These are phyloP conservation scores for Gerris lacustris DNA, from an alignment of 2,888 invertebrate genomes.

Conservation along the genomic window DNA sequence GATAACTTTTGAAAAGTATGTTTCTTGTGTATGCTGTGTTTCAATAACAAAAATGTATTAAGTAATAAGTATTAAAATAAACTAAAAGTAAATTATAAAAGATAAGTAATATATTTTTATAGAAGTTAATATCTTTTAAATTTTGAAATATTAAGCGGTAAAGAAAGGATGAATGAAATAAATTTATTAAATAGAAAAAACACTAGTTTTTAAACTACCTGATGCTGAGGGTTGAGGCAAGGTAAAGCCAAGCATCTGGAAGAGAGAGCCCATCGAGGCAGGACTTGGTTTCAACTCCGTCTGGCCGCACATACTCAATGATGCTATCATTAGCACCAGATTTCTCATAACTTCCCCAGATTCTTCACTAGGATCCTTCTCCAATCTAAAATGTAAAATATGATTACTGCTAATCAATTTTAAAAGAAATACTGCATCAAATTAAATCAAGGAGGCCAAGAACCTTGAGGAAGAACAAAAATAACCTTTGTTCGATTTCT, in stretches of 20 bases:
- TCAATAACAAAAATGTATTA: too few relatives aligned
- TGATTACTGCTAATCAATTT: neutral
- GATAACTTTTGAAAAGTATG: too few relatives aligned
- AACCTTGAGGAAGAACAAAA: constrained; percentile 13
- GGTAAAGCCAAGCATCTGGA: constrained; percentile 86
- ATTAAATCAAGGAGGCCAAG: constrained; percentile 36
- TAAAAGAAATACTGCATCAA: constrained; percentile 34
- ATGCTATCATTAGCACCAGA: constrained; percentile 83
- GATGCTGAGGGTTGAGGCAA: constrained; percentile 80
- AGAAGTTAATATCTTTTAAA: too few relatives aligned
- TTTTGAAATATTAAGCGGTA: too few relatives aligned
- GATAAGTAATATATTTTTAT: too few relatives aligned
- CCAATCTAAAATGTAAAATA: constrained; percentile 46
- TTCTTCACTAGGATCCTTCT: constrained; percentile 68
- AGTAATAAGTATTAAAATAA: too few relatives aligned
- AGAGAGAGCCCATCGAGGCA: constrained; percentile 75
- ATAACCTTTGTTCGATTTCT: too few relatives aligned
- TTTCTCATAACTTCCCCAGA: constrained; percentile 84
- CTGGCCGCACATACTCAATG: constrained; percentile 87
- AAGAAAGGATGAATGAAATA: too few relatives aligned
- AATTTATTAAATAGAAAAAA: too few relatives aligned
- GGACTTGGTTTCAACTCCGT: constrained; percentile 77
- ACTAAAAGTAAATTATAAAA: too few relatives aligned
- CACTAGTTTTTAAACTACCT: constrained; percentile 39
- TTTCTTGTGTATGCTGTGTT: too few relatives aligned